phyloP scores from a whole-genome alignment of 1,140 invertebrate genomes.

The Panulirus ornatus region DNA sequence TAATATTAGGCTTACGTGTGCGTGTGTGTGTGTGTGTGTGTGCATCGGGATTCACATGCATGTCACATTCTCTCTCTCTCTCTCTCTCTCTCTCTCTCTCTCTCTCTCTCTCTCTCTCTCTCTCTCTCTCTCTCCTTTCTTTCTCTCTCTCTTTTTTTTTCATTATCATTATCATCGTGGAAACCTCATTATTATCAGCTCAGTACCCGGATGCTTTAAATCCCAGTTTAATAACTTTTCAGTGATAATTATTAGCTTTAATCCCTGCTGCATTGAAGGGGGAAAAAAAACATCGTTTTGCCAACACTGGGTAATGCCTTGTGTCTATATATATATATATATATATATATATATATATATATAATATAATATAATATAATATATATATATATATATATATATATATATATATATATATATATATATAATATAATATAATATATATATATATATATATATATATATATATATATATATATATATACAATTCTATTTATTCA shows the following conservation, averaged over 20 bases:
- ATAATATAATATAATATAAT: not conserved
- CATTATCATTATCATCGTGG: not conserved
- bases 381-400: constrained; percentile 41
- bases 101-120: no score
- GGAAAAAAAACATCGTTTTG: constrained; percentile 12
- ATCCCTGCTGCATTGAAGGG: constrained; percentile 22
- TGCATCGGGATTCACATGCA: no score
- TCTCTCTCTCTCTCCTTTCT: no score
- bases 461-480: constrained; percentile 4
- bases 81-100: no score
- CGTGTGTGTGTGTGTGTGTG: no score
- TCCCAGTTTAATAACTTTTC: constrained; percentile 45
- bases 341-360: not conserved
- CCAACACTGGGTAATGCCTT: no score
- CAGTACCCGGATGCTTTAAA: constrained; percentile 31
- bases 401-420: constrained; percentile 45
- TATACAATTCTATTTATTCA: no score
- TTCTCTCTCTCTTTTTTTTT: not conserved
- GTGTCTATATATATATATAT: not conserved
- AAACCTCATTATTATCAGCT: constrained; percentile 60
- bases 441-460: not conserved
- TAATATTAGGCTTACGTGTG: constrained; percentile 37
- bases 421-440: not conserved
- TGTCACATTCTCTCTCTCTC: no score
- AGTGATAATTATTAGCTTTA: constrained; percentile 49